Base-by-base conservation (phyloP, 2,888 invertebrate genomes). In the Drosophila longiperda region DNA sequence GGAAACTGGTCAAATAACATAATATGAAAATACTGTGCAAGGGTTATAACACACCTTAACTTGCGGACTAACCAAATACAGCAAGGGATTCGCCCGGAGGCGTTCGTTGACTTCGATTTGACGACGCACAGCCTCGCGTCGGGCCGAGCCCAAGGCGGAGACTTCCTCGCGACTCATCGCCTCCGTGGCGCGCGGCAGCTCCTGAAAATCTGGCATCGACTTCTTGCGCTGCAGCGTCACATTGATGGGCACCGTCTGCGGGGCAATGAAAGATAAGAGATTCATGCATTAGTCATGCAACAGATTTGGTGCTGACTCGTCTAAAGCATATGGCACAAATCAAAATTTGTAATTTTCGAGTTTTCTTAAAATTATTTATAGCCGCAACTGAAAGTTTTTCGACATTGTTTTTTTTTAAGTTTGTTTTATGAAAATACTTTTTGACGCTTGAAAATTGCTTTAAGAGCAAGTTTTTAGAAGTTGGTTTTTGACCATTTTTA, bases 31-130 rank as follows among this genome's bases (percentile, higher is more conserved):
- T 15, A 15, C 3, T 42, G 42, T 38, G 9, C 3, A n/a, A 4
- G n/a, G 1, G 2, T 2, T n/a, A n/a, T n/a, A n/a, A 93, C 94
- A 94, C 94, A 98, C 98, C 97, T 98, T 98, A 90, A 99, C 97
- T 95, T 98, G 97, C 92, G 99, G 99, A 96, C 98, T 98, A 95
- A 98, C 96, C 93, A 99, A 95, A 94, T 98, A 98, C 91, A 99
- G 96, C 91, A 99, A 95, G 91, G 99, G 99, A 94, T 99, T 99
- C 92, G 98, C 98, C 93, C 97, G 95, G 88, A 98, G 96, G 93
- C 97, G 96, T 94, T 99, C 98, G 82, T 96, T 95, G 94, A 98
- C 97, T 93, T 98, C 98, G 91, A 96, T 95, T 94, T 97, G 97
- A 87, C 97, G 95, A 91, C 99, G 96, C 84, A 99, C 95, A 93